Percentiles rank a stretch among this genome's conserved stretches.
Conservation (phyloP, 2,113 vertebrate species). For the Pholis gunnellus region DNA sequence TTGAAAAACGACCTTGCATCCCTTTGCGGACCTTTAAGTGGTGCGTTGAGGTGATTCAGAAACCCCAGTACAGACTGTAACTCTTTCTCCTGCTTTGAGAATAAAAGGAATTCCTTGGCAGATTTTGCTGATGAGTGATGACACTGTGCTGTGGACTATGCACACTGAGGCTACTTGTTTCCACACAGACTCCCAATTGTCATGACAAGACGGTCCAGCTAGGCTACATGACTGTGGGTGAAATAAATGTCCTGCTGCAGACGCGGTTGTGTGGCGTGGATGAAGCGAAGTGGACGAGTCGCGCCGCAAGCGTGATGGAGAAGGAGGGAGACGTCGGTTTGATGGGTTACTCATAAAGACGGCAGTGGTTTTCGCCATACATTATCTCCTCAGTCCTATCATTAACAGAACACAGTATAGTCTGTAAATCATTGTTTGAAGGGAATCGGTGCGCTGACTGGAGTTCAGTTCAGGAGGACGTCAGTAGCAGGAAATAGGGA, state of each 20-base stretch:
- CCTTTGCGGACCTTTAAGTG: background rate
- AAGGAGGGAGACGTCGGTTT: slow-evolving; percentile 31
- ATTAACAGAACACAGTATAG: background rate
- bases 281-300: slow-evolving; percentile 22
- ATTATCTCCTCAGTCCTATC: slow-evolving; percentile 18
- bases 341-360: slow-evolving; percentile 28
- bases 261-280: slow-evolving; percentile 9
- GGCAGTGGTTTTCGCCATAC: background rate
- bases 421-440: background rate
- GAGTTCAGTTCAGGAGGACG: slow-evolving; percentile 14
- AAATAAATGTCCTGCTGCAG: slow-evolving; percentile 23
- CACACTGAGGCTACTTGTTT: slow-evolving; percentile 52
- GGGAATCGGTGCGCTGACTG: slow-evolving; percentile 10
- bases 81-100: slow-evolving; percentile 18
- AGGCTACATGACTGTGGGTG: slow-evolving; percentile 22
- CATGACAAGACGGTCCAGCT: slow-evolving; percentile 49
- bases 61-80: background rate
- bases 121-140: slow-evolving; percentile 21
- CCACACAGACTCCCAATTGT: slow-evolving; percentile 56
- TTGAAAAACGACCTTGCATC: background rate
- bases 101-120: slow-evolving; percentile 21
- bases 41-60: background rate
- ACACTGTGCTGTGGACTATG: slow-evolving; percentile 25
- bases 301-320: slow-evolving; percentile 9
- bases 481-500: slow-evolving; percentile 15